Evolutionary conservation across 1,140 invertebrate species (phyloP).

Genomic region (Oryctes rhinoceros): DNA sequence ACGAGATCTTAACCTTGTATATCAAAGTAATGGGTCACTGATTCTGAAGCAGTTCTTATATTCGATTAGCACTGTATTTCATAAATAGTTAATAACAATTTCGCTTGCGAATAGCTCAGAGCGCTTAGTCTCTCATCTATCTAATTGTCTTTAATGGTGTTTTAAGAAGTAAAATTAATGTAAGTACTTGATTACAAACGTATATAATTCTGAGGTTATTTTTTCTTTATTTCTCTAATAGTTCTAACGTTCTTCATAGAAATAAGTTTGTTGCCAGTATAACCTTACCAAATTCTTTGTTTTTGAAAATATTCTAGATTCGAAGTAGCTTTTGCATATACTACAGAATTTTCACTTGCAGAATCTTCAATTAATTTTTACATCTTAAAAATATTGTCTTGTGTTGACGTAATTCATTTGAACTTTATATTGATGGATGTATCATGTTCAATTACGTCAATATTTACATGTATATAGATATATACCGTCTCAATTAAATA

Average conservation of each 20-base stretch:
- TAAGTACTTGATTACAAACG: not conserved
- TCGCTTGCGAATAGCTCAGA: not conserved
- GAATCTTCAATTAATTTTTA: too few relatives aligned
- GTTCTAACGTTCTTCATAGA: not conserved
- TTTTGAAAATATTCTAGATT: too few relatives aligned
- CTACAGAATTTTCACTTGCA: too few relatives aligned
- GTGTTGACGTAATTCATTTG: too few relatives aligned
- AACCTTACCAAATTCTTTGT: too few relatives aligned
- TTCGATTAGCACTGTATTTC: not conserved
- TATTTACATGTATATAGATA: too few relatives aligned
- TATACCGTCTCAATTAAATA: too few relatives aligned
- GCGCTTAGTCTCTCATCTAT: not conserved
- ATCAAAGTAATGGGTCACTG: slow-evolving; percentile 19
- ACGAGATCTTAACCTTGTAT: slow-evolving; percentile 16
- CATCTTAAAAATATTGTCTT: too few relatives aligned
- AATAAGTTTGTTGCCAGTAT: too few relatives aligned
- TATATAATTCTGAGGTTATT: not conserved
- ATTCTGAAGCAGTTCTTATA: slow-evolving; percentile 13
- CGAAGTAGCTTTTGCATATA: too few relatives aligned
- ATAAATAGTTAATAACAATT: not conserved
- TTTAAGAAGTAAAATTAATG: not conserved
- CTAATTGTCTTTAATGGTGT: not conserved
- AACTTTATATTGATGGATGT: too few relatives aligned
- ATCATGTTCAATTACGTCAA: too few relatives aligned
- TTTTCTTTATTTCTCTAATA: not conserved